phyloP scores from a whole-genome alignment of 2,113 vertebrate species.

The Sciurus niger region DNA sequence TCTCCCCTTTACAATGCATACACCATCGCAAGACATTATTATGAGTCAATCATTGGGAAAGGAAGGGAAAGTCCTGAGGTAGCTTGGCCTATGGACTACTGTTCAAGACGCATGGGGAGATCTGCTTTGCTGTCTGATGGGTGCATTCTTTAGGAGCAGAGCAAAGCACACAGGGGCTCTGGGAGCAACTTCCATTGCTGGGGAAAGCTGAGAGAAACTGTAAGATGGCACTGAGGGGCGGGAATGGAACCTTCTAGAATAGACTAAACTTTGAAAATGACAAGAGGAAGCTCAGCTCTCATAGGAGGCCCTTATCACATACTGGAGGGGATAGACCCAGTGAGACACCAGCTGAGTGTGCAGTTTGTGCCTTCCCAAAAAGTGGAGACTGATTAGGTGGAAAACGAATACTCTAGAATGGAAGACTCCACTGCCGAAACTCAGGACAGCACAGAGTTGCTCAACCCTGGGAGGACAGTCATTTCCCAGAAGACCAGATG shows the following conservation, averaged over 20 bases:
- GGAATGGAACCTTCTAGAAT: neutral
- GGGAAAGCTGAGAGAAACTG: neutral
- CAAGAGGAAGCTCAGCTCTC: neutral
- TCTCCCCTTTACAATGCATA: neutral
- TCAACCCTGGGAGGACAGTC: slow-evolving; percentile 70
- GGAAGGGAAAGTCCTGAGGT: slow-evolving; percentile 4
- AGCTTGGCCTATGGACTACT: slow-evolving; percentile 8
- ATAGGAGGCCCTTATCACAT: neutral
- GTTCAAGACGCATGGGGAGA: neutral
- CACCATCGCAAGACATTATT: slow-evolving; percentile 29
- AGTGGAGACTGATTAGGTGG: neutral
- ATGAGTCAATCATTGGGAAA: neutral
- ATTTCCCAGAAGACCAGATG: slow-evolving; percentile 77
- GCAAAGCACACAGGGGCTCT: neutral
- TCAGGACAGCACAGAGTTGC: slow-evolving; percentile 71
- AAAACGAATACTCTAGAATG: slow-evolving; percentile 72
- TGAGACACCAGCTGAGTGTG: neutral
- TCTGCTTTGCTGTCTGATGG: neutral
- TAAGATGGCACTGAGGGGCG: neutral
- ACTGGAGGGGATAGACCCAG: neutral
- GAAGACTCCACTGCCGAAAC: slow-evolving; percentile 85
- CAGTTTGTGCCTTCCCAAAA: neutral
- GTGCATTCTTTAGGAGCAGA: slow-evolving; percentile 43
- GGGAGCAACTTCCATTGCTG: neutral
- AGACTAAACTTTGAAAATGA: slow-evolving; percentile 1